Evolutionary conservation across 37 sponge, comb jelly and placozoan genomes (phyloP), one percentile per base, ranked within the genome.

Genomic region (Amphimedon queenslandica): DNA sequence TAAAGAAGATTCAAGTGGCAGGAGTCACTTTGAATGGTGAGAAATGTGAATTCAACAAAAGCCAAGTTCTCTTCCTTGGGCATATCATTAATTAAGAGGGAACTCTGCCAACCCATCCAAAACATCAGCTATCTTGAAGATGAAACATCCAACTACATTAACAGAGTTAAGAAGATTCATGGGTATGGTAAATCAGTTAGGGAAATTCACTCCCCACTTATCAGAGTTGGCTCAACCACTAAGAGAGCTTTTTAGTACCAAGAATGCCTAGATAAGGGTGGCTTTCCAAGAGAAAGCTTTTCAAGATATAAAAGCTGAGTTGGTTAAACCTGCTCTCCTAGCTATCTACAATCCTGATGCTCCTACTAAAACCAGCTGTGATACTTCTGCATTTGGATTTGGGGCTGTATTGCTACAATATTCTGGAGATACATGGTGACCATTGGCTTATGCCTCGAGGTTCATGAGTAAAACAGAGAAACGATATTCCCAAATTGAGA

Each of bases 111-210:
- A 82, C 69, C 82, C 82, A 57, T 38, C 63, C 63, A 82, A 74
- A 32, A 55, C 64, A 27, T 34, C 64, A 32, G 73, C 81, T 11
- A 80, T 80, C 40, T 2, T 4, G 13, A 5, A 80, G 23, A 75
- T 75, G 75, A 24, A 73, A 23, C 34, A 24, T 28, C 82, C 82
- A 23, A 3, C 34, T 1, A 42, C 1, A 1, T 37, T 63, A 29
- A 29, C 67, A 37, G 82, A 74, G 56, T 2, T 82, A 11, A 34
- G 67, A 16, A 2, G 70, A 0, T 75, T 82, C 61, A 4, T 82
- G 66, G 82, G 82, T 2, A 75, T 75, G 76, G 69, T 75, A 6
- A 82, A 73, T 43, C 74, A 82, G 36, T 47, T 74, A 13, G 69
- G 74, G 37, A 82, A 64, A 36, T 43, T 73, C 28, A 40, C 53